Evolutionary conservation across 2,797 vertebrate genomes (phyloP), one percentile per base, ranked within the genome.

Genomic region (Agapornis canus): DNA sequence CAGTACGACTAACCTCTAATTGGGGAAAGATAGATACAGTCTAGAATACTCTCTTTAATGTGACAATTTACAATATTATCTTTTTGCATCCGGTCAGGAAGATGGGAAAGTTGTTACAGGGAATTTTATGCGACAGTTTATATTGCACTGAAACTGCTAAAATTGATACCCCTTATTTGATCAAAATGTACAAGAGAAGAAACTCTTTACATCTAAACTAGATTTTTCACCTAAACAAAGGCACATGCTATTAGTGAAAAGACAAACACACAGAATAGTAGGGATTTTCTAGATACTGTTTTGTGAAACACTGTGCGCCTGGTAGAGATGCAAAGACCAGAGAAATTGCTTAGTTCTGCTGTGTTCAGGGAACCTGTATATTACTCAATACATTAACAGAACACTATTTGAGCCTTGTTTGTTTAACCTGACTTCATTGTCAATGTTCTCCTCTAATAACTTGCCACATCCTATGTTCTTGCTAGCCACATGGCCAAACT

Each of bases 331-430:
- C 43, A 80, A 66, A 91, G 64, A 63, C 22, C 52, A 76, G 48
- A 93, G 37, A 82, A 93, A 77, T 26, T 37, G 72, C 39, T 82
- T 68, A 20, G 48, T 89, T 82, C 56, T 94, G 56, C 75, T 94
- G 68, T 37, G 32, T 73, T 92, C 52, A 68, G 31, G 26, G 26
- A 80, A 92, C 89, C 13, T 22, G 45, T 42, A 48, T 26, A 11
- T 69, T 75, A 65, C 37, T 71, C 15, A 49, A 10, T 68, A 68
- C 45, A 54, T 43, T 32, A 80, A 65, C 26, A 81, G 52, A 47
- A 81, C 14, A 45, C 21, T 56, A 6, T 77, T 37, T 66, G 51
- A 75, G 54, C 39, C 39, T 82, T 90, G 45, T 81, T 94, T 90
- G 14, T 72, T 93, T 90, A 76, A 79, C 40, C 43, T 59, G 66